These are phyloP conservation scores for Nemapogon koenigi DNA, from an alignment of 2,888 invertebrate genomes.

Conservation along the genomic window DNA sequence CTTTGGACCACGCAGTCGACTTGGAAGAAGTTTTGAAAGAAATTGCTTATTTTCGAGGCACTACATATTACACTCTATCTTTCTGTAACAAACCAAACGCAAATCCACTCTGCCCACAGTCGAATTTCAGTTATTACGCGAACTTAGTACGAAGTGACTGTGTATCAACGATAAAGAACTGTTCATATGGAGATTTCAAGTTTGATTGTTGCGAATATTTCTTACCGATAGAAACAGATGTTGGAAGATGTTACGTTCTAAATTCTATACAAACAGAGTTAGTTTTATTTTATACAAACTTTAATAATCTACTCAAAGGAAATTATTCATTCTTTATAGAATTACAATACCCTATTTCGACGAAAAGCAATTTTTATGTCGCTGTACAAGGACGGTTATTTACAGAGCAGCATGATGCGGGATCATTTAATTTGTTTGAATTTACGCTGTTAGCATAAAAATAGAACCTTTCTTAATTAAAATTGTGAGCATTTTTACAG, in stretches of 20 bases:
- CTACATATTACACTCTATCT: conserved; percentile 69
- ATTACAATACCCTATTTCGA: too few relatives aligned
- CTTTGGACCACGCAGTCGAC: conserved; percentile 70
- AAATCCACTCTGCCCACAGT: conserved; percentile 61
- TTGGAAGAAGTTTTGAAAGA: conserved; percentile 75
- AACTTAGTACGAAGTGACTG: conserved; percentile 61
- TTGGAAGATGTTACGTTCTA: conserved; percentile 66
- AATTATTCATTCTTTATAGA: too few relatives aligned
- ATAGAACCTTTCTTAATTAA: too few relatives aligned
- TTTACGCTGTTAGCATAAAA: too few relatives aligned
- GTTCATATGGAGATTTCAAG: conserved; percentile 52
- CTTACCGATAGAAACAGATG: conserved; percentile 61
- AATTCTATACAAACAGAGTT: conserved; percentile 67
- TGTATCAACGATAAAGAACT: conserved; percentile 47
- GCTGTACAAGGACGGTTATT: too few relatives aligned
- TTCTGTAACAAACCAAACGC: conserved; percentile 60
- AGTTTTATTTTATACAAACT: too few relatives aligned
- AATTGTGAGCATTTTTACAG: conserved; percentile 33
- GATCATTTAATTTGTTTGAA: too few relatives aligned
- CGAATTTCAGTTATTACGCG: conserved; percentile 67
- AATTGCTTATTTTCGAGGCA: conserved; percentile 71
- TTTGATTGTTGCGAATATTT: conserved; percentile 72
- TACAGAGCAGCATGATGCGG: too few relatives aligned
- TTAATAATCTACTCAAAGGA: too few relatives aligned
- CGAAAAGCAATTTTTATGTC: too few relatives aligned